Conservation (phyloP, 2,797 vertebrate genomes). For the Poecilia picta region DNA sequence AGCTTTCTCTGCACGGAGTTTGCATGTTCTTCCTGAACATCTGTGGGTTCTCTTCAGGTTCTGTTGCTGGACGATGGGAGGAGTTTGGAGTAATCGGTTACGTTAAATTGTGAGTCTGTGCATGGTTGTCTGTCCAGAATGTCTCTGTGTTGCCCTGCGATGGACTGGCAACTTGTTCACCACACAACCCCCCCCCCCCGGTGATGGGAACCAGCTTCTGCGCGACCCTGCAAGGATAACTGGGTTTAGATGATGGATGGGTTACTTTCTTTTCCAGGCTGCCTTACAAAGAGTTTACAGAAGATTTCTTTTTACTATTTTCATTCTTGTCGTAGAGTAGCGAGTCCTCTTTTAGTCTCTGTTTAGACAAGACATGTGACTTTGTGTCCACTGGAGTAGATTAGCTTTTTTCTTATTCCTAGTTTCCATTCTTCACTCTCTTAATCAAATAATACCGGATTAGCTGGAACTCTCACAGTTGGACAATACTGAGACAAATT, state of each 20-base stretch:
- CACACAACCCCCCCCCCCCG: too few relatives aligned
- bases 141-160: not conserved
- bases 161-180: not conserved
- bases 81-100: not conserved
- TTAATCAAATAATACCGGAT: not conserved
- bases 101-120: not conserved
- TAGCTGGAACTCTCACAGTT: not conserved
- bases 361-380: not conserved
- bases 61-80: not conserved
- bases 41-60: not conserved
- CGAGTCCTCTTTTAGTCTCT: not conserved
- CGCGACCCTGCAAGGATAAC: too few relatives aligned
- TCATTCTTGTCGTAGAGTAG: not conserved
- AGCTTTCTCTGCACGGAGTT: too few relatives aligned
- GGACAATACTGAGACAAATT: not conserved
- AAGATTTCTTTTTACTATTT: not conserved
- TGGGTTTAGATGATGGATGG: not conserved
- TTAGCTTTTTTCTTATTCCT: not conserved
- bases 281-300: not conserved
- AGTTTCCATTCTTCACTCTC: not conserved
- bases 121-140: not conserved
- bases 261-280: not conserved
- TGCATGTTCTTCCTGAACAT: too few relatives aligned
- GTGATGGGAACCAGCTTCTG: too few relatives aligned
- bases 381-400: not conserved